Evolutionary conservation across 2,113 vertebrate genomes (phyloP).

Genomic region (Puma concolor): DNA sequence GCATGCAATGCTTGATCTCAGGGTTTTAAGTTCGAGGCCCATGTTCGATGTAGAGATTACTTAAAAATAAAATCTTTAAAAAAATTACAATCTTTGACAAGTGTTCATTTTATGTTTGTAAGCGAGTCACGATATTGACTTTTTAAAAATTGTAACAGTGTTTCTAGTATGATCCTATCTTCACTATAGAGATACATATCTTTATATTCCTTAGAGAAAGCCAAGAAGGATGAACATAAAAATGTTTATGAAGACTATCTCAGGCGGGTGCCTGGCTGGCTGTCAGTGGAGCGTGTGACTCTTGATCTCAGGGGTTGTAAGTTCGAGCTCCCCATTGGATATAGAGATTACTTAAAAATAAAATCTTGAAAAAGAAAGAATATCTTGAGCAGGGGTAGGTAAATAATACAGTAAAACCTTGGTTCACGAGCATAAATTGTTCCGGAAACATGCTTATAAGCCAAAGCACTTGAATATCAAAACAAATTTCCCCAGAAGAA

Average conservation of each 20-base stretch:
- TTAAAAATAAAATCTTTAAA: too few relatives aligned
- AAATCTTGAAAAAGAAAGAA: not conserved
- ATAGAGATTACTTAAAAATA: not conserved
- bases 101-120: not conserved
- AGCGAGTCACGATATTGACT: not conserved
- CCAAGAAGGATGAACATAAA: not conserved
- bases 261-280: not conserved
- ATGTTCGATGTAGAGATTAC: too few relatives aligned
- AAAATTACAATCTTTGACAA: conserved; percentile 19
- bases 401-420: not conserved
- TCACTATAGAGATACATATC: not conserved
- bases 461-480: too few relatives aligned
- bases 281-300: not conserved
- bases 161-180: not conserved
- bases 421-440: too few relatives aligned
- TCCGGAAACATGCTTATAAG: too few relatives aligned
- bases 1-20: too few relatives aligned
- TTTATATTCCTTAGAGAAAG: not conserved
- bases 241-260: not conserved
- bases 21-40: too few relatives aligned
- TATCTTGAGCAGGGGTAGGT: not conserved
- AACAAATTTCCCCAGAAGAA: too few relatives aligned
- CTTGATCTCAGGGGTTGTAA: not conserved
- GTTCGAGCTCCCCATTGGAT: not conserved
- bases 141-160: not conserved